Evolutionary conservation across 2,113 vertebrate species (phyloP), one percentile per base, ranked within the genome.

Genomic region (Ahaetulla prasina): DNA sequence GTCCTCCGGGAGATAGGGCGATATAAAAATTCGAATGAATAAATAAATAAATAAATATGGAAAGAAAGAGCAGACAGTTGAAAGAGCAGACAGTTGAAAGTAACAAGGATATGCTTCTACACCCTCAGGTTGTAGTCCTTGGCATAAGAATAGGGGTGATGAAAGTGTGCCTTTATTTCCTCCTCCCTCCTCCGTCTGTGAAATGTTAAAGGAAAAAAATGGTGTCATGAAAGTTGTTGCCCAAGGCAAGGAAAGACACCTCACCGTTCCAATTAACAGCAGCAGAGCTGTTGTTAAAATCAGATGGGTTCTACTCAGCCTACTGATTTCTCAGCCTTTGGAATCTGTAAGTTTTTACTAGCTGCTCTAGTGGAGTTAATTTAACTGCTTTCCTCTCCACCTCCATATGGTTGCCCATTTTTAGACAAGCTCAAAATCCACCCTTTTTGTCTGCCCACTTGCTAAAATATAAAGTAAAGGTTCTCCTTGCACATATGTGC

Each of bases 401-500:
- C 87, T 55, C 39, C 14, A 4, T 43, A 53, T 0, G 20, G 2
- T 91, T 53, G 88, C 63, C 39, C 53, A 85, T 85, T 74, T 88
- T 93, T 93, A 84, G 89, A 91, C 55, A 93, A 89, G 49, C 10
- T 52, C 35, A 18, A 39, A 68, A 63, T 87, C 35, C 87, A 54
- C 47, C n/a, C 87, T 27, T 47, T 84, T 74, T 49, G 16, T n/a
- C 80, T 43, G 23, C 90, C 91, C 80, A 87, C 80, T 54, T 43
- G 39, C 30, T 91, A 55, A 93, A 55, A 87, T 91, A 90, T 89
- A 85, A 47, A 6, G 45, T 47, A 47, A 47, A 47, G 6, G 6
- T 47, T 47, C 45, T 6, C 45, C 45, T 47, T 6, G 45, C 45
- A 47, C 45, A 47, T 47, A 47, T 47, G 45, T 47, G 45, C 45